Conservation (phyloP, 2,113 vertebrate genomes). For the Brienomyrus longianalis region DNA sequence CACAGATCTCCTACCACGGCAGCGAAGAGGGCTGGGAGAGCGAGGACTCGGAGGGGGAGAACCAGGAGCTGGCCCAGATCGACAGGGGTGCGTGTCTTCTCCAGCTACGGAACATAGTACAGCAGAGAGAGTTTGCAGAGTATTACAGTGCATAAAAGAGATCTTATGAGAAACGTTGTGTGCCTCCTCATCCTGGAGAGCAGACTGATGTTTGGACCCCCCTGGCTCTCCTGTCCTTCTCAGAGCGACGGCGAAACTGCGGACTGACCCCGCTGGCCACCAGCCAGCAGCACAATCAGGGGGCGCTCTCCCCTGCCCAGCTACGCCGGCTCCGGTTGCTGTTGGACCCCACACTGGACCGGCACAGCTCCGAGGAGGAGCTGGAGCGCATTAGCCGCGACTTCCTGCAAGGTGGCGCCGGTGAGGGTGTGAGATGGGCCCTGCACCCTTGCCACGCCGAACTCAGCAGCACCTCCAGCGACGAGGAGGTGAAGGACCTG, state of each 20-base stretch:
- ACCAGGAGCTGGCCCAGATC: slow-evolving; percentile 86
- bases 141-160: not conserved
- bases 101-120: not conserved
- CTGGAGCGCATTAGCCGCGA: slow-evolving; percentile 75
- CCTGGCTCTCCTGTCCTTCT: slow-evolving; percentile 25
- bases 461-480: slow-evolving; percentile 75
- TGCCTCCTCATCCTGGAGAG: not conserved
- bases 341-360: slow-evolving; percentile 73
- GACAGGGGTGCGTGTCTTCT: slow-evolving; percentile 69
- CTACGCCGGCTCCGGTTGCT: slow-evolving; percentile 68
- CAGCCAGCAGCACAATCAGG: slow-evolving; percentile 81
- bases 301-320: slow-evolving; percentile 64
- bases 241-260: slow-evolving; percentile 77
- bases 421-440: slow-evolving; percentile 74
- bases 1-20: slow-evolving; percentile 79
- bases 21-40: slow-evolving; percentile 78
- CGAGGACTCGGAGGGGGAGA: slow-evolving; percentile 85
- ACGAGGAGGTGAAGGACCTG: slow-evolving; percentile 83
- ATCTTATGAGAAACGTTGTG: not conserved
- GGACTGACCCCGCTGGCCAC: slow-evolving; percentile 74
- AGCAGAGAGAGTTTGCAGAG: not conserved
- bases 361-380: slow-evolving; percentile 82
- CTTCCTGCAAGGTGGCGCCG: slow-evolving; percentile 32
- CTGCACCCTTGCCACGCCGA: slow-evolving; percentile 58
- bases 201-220: not conserved